Percentiles rank a stretch among this genome's conserved stretches.
phyloP scores from a whole-genome alignment of 2,797 vertebrate species.

The Brachymystax lenok region DNA sequence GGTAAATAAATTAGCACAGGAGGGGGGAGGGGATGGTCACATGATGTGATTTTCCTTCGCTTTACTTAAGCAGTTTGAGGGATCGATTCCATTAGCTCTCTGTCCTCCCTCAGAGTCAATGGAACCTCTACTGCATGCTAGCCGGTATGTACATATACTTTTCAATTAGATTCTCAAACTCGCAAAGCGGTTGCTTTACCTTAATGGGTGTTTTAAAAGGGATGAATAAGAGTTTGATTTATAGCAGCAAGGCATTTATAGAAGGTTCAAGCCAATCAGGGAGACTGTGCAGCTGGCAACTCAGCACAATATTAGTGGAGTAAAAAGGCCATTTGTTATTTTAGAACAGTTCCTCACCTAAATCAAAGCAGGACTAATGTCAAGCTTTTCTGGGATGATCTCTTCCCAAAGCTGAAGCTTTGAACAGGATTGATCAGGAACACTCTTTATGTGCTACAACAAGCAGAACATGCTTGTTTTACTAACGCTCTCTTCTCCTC shows the following conservation, averaged over 20 bases:
- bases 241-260: constrained; percentile 26
- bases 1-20: constrained; percentile 68
- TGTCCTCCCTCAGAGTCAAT: constrained; percentile 56
- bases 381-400: constrained; percentile 22
- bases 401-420: constrained; percentile 28
- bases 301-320: not conserved
- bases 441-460: constrained; percentile 21
- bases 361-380: constrained; percentile 44
- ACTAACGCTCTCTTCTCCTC: not conserved
- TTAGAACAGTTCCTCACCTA: constrained; percentile 27
- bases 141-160: constrained; percentile 62
- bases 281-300: constrained; percentile 26
- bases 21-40: constrained; percentile 65
- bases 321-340: constrained; percentile 31
- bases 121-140: constrained; percentile 57
- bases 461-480: not conserved
- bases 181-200: constrained; percentile 30
- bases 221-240: constrained; percentile 29
- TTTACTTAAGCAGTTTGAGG: constrained; percentile 68
- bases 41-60: constrained; percentile 59
- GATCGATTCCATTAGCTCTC: constrained; percentile 65
- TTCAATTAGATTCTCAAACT: constrained; percentile 15
- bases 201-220: constrained; percentile 30
- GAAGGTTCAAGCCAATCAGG: constrained; percentile 27
- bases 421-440: constrained; percentile 45